These are phyloP conservation scores for Donacobius atricapilla DNA, from an alignment of 2,113 vertebrate genomes.

Conservation along the genomic window DNA sequence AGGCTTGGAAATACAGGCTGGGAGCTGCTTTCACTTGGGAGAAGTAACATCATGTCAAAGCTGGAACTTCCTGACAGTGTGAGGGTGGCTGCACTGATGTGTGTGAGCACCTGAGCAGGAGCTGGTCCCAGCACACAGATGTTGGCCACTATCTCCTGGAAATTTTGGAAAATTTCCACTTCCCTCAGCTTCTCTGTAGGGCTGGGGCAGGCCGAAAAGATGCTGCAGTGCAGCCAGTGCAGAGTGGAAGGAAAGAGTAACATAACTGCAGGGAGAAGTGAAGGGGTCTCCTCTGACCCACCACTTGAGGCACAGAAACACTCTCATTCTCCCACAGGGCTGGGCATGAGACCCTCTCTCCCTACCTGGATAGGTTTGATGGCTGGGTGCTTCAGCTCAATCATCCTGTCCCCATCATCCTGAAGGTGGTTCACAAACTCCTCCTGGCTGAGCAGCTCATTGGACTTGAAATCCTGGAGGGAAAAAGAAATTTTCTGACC, in stretches of 20 bases:
- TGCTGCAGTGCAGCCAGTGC: background rate
- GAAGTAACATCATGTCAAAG: background rate
- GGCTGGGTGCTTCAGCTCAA: slow-evolving; percentile 89
- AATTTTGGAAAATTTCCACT: background rate
- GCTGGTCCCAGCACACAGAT: background rate
- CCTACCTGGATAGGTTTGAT: slow-evolving; percentile 83
- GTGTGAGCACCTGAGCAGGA: background rate
- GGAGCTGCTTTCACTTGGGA: background rate
- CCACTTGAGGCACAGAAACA: background rate
- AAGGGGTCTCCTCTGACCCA: background rate
- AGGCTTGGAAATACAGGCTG: background rate
- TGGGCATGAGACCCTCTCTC: background rate
- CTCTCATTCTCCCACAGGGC: background rate
- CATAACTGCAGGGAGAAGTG: background rate
- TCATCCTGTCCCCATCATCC: slow-evolving; percentile 89
- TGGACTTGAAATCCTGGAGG: slow-evolving; percentile 88
- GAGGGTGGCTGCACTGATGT: background rate
- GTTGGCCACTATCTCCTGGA: background rate
- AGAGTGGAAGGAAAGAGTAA: background rate
- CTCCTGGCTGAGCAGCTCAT: slow-evolving; percentile 87
- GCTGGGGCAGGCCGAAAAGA: background rate
- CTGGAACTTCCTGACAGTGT: background rate
- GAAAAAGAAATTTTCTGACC: background rate
- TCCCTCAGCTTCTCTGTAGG: background rate
- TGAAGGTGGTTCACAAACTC: slow-evolving; percentile 86